Percentiles rank a stretch among this genome's conserved stretches.
These are phyloP conservation scores for Agrotis segetum DNA, from an alignment of 2,888 invertebrate species.

Conservation along the genomic window DNA sequence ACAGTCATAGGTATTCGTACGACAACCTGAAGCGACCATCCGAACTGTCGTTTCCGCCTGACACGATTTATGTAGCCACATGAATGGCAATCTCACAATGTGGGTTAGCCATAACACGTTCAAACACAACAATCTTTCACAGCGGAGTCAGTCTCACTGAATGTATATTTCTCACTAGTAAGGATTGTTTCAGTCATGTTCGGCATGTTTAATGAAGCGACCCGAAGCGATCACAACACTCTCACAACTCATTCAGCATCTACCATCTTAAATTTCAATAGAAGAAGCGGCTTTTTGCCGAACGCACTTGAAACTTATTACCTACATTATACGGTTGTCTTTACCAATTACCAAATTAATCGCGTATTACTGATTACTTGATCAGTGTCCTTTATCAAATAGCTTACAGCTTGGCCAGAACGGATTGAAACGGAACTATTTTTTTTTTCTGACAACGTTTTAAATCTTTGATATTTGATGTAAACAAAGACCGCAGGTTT, in stretches of 20 bases:
- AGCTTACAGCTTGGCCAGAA: too few species aligned
- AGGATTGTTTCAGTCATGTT: background rate
- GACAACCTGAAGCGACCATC: slow-evolving; percentile 17
- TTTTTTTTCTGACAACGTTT: too few species aligned
- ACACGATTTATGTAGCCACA: slow-evolving; percentile 27
- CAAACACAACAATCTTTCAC: slow-evolving; percentile 31
- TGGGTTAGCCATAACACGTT: slow-evolving; percentile 18
- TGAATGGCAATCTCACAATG: slow-evolving; percentile 21
- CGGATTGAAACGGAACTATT: too few species aligned
- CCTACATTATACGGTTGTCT: too few species aligned
- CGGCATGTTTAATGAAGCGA: background rate
- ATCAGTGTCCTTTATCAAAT: too few species aligned
- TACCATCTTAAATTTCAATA: background rate
- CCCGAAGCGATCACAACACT: background rate
- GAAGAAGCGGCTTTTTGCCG: background rate
- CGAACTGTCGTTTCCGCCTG: slow-evolving; percentile 25
- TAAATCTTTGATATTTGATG: too few species aligned
- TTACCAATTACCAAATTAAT: too few species aligned
- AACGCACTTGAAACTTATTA: background rate
- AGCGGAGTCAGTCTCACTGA: slow-evolving; percentile 13
- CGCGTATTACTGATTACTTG: too few species aligned
- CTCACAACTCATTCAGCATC: background rate
- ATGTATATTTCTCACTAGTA: slow-evolving; percentile 23
- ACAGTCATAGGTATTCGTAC: slow-evolving; percentile 33
- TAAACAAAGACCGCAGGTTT: too few species aligned